Base-by-base conservation (phyloP, 2,113 vertebrate genomes). In the Morone saxatilis region DNA sequence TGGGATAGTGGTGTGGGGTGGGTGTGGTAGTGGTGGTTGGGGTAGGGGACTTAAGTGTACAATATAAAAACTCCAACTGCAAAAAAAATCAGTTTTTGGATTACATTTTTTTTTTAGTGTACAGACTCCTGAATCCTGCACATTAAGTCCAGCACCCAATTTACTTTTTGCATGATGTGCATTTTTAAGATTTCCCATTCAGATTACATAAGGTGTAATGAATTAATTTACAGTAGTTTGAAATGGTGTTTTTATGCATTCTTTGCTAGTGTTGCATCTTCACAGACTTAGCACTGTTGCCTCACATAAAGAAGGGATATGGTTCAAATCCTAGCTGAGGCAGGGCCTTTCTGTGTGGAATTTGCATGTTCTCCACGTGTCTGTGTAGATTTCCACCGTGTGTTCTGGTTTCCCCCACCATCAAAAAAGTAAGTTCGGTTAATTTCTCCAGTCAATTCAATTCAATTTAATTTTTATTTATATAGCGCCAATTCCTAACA, bases 81-180 rank as follows among this genome's bases (percentile, higher is more conserved):
- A 25, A 25, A 25, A 25, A 25, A 25, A 25, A 25, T 1, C 25
- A 25, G 25, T 25, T 25, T 25, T 25, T 25, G 25, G 25, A 25
- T 25, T 1, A 25, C 1, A 25, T 25, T 25, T 25, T 25, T 25
- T 25, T 57, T 19, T 38, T 62, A 10, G 16, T 40, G 60, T 40
- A 4, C 31, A 40, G 59, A 36, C 20, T 16, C 45, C 38, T 20
- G 38, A 41, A n/a, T 65, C 5, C 14, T n/a, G 10, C 9, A 6
- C 4, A 12, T 20, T 7, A n/a, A n/a, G 61, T 11, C 38, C 2
- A 0, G 19, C 0, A 38, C 1, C 8, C 0, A 2, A 7, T 22
- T 43, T 43, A 20, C 38, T 40, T 9, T 38, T 40, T 61, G 57
- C 51, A 53, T 8, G 25, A 25, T 25, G 25, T 25, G 25, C 25